Base-by-base conservation (phyloP, 2,113 vertebrate species). In the Isichthys henryi region DNA sequence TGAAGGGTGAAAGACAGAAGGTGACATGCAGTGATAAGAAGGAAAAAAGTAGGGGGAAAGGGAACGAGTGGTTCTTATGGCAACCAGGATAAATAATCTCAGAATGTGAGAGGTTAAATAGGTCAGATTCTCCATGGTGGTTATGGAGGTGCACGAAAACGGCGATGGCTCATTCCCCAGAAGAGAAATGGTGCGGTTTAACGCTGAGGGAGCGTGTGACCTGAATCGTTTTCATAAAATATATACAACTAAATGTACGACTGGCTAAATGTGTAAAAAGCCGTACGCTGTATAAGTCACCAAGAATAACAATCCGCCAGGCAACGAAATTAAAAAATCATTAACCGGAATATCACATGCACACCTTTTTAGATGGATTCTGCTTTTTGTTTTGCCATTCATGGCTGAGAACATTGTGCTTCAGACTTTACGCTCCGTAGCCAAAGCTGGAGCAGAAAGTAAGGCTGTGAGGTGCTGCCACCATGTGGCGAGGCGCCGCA, bases 41-140 rank as follows among this genome's bases (percentile, higher is more conserved):
- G 92, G 94, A 94, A 91, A 92, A 93, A 80, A 80, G 35, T 17
- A 35, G 74, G 89, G 92, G 91, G 89, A 89, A 86, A 89, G 82
- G 89, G 92, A 90, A 92, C 90, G 31, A 66, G 35, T 56, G 89
- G 94, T 96, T 96, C 93, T 94, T 93, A 74, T 23, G 91, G 94
- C 93, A 95, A 96, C 95, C 92, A 93, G 91, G 92, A 91, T 92
- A 91, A 92, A 91, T 93, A 10, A 94, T 95, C 89, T 45, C 74
- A 91, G 80, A 88, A 88, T 87, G 84, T 92, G 45, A 92, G 91
- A 91, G 89, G 90, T 89, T 93, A 88, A 85, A 86, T 88, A 89
- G 89, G 85, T 86, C 90, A 84, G 70, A 85, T 88, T 49, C 82
- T 23, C 49, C 49, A 87, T 52, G 23, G 83, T n/a, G 83, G 83